Percentiles rank a stretch among this genome's conserved stretches.
phyloP scores from a whole-genome alignment of 2,797 vertebrate species.

The Poecilia velifera region DNA sequence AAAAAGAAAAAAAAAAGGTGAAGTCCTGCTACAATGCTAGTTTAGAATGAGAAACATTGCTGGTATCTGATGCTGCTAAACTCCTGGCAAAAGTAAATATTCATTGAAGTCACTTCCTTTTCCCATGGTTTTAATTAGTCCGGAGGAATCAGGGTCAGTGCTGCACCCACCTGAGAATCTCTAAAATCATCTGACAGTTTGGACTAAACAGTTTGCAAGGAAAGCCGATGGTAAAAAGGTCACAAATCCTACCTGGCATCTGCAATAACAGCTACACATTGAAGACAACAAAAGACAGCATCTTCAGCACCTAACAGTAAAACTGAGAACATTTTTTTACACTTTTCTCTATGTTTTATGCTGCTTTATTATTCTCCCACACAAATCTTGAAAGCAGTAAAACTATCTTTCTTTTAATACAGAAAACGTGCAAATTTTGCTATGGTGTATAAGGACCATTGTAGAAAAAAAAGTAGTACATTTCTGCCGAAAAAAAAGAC shows the following conservation, averaged over 20 bases:
- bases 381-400: neutral
- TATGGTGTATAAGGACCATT: too few relatives aligned
- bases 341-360: neutral
- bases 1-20: neutral
- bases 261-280: neutral
- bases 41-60: neutral
- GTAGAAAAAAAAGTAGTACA: too few relatives aligned
- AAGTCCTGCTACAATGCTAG: neutral
- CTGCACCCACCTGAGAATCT: conserved; percentile 19
- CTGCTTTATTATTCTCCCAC: neutral
- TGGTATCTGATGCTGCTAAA: neutral
- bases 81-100: neutral
- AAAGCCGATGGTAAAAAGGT: conserved; percentile 2
- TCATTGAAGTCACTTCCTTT: conserved; percentile 19
- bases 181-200: conserved; percentile 2
- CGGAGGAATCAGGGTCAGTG: conserved; percentile 18
- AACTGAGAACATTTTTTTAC: neutral
- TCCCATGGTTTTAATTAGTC: conserved; percentile 15
- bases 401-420: neutral
- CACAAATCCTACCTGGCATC: neutral
- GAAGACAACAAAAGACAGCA: neutral
- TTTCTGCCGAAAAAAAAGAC: too few relatives aligned
- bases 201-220: conserved; percentile 1
- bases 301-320: neutral
- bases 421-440: too few relatives aligned